Percentiles rank a stretch among this genome's conserved stretches.
phyloP scores from a whole-genome alignment of 2,888 invertebrate species.

The Leucophenga maculata region DNA sequence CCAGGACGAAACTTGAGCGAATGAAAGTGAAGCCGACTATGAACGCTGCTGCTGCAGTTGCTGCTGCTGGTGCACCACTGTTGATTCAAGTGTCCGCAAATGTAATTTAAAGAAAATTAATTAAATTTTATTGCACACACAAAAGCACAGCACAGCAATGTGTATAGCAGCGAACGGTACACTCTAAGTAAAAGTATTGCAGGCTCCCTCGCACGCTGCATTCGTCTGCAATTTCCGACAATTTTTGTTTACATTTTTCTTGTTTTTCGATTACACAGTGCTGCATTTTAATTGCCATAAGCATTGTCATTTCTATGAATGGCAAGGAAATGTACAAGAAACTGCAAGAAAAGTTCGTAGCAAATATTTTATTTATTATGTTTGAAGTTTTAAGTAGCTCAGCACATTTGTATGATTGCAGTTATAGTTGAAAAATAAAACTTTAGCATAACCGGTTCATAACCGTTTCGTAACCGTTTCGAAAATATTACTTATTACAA shows the following conservation, averaged over 20 bases:
- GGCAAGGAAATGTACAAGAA: background rate
- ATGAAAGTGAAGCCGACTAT: no score
- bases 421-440: background rate
- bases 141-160: background rate
- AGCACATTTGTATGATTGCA: background rate
- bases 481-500: no score
- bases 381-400: background rate
- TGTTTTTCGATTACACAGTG: background rate
- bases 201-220: background rate
- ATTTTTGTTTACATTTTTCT: constrained; percentile 1
- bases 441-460: background rate
- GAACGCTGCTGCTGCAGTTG: no score
- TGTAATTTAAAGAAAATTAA: constrained; percentile 26
- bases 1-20: background rate
- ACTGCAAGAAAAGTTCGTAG: no score
- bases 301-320: constrained; percentile 5
- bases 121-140: constrained; percentile 25
- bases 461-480: background rate
- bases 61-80: no score
- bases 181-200: constrained; percentile 16
- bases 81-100: constrained; percentile 27
- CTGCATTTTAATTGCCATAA: constrained; percentile 7
- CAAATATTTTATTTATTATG: background rate
- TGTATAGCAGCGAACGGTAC: background rate
- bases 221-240: no score